Evolutionary conservation across 1,140 invertebrate genomes (phyloP).

Genomic region (Panagrolaimus sp.): DNA sequence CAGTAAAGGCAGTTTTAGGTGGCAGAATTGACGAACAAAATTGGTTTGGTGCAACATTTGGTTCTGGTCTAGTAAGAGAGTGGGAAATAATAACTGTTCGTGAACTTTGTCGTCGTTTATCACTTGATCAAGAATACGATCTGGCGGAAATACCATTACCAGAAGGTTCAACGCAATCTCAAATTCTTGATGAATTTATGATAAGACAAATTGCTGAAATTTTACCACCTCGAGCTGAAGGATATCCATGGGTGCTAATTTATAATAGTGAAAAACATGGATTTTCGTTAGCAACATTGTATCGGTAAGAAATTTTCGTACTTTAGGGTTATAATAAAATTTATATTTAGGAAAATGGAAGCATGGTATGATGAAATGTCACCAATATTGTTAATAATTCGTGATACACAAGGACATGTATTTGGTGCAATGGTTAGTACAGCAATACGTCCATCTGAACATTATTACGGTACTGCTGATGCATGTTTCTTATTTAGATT

Average conservation of each 20-base stretch:
- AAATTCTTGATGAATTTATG: slow-evolving; percentile 56
- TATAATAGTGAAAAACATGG: slow-evolving; percentile 94
- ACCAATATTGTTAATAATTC: slow-evolving; percentile 52
- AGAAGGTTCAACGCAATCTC: slow-evolving; percentile 47
- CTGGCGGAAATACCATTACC: slow-evolving; percentile 52
- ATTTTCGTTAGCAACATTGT: slow-evolving; percentile 91
- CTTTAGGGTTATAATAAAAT: too few relatives aligned
- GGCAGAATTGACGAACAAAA: background rate
- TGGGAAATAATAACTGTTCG: slow-evolving; percentile 60
- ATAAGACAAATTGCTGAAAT: slow-evolving; percentile 56
- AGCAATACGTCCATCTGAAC: slow-evolving; percentile 79
- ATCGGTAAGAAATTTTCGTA: slow-evolving; percentile 60
- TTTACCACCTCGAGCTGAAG: slow-evolving; percentile 84
- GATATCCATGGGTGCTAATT: slow-evolving; percentile 85
- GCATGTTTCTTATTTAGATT: slow-evolving; percentile 80
- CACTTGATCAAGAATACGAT: slow-evolving; percentile 51
- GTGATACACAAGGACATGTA: slow-evolving; percentile 66
- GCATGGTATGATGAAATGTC: slow-evolving; percentile 58
- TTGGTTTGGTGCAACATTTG: slow-evolving; percentile 5
- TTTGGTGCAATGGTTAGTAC: slow-evolving; percentile 93
- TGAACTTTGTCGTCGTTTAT: slow-evolving; percentile 59
- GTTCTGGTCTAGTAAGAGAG: slow-evolving; percentile 49
- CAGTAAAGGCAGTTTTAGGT: background rate
- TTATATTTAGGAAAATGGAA: slow-evolving; percentile 44
- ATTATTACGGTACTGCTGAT: slow-evolving; percentile 97